Base-by-base conservation (phyloP, 2,113 vertebrate species). In the Pseudopodoces humilis region DNA sequence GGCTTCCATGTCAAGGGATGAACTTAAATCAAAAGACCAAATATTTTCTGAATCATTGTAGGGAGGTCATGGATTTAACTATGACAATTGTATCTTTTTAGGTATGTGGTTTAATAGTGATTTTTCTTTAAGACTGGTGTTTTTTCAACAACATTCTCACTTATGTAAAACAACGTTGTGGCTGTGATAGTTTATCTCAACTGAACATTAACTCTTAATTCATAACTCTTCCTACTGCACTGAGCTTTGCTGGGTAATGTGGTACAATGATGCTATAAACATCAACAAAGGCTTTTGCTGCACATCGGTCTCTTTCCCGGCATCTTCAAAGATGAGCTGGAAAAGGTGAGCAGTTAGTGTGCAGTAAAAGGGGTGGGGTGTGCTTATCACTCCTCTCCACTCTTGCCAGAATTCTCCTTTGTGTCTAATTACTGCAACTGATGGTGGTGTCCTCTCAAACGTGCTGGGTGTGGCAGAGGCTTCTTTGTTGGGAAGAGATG, bases 101-200 rank as follows among this genome's bases (percentile, higher is more conserved):
- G n/a, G 12, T 56, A 10, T 41, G 24, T 75, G 11, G 41, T 90
- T 85, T 60, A 70, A 23, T 33, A 90, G 13, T 44, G 30, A 35
- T 53, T 94, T 94, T 88, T 79, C 27, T 94, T 72, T 88, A 70
- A 68, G 60, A 39, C 7, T 13, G 23, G 13, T 33, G 11, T 44
- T 70, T 88, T 86, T 93, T 30, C 37, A 86, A 5, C 31, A 62
- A 10, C 18, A 2, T 83, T 69, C 18, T 80, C 50, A 23, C n/a
- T 60, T 52, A 15, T 1, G 16, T 76, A 37, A 47, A 85, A 11
- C 20, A 82, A 22, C 5, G 0, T 0, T 37, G 46, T 53, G 41
- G n/a, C 31, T 78, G 30, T 18, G 68, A 47, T 15, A 43, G 6
- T 21, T 90, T 63, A 25, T 65, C 35, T 92, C 43, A 70, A 16